These are phyloP conservation scores for Amorpha juglandis DNA, from an alignment of 2,888 invertebrate genomes.

Conservation along the genomic window DNA sequence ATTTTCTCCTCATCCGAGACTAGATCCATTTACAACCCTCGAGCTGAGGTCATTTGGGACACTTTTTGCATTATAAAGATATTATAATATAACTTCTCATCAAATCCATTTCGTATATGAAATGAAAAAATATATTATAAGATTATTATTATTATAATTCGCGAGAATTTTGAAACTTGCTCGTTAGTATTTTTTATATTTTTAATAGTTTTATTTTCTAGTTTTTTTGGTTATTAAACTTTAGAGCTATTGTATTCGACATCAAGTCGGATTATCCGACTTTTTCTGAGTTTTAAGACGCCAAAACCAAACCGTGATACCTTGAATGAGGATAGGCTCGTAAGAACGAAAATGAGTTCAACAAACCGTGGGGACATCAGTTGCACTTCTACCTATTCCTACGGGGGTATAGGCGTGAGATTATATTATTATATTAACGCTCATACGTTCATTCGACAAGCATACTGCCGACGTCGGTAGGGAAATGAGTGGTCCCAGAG, in stretches of 20 bases:
- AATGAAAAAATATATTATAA: neutral
- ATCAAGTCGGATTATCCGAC: neutral
- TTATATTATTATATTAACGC: neutral
- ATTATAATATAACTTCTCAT: neutral
- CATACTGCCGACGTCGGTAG: neutral
- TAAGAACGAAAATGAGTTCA: too few relatives aligned
- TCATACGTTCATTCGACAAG: neutral
- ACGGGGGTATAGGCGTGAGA: neutral
- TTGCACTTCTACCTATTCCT: neutral
- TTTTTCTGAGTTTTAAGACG: too few relatives aligned
- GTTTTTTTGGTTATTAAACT: too few relatives aligned
- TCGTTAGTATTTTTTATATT: neutral
- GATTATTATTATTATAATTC: too few relatives aligned
- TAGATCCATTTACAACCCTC: conserved; percentile 39
- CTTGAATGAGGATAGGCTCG: too few relatives aligned
- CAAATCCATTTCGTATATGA: conserved; percentile 1
- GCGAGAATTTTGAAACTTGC: neutral
- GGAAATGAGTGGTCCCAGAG: neutral
- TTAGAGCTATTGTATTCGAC: too few relatives aligned
- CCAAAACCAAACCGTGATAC: too few relatives aligned
- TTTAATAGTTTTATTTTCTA: too few relatives aligned
- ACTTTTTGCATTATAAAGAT: conserved; percentile 37
- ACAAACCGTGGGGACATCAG: too few relatives aligned
- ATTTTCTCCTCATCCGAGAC: conserved; percentile 33
- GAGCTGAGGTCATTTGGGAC: conserved; percentile 41